Percentiles rank a stretch among this genome's conserved stretches.
phyloP scores from a whole-genome alignment of 2,113 vertebrate genomes.

The crab-eating macaque (Macaca fascicularis) region DNA sequence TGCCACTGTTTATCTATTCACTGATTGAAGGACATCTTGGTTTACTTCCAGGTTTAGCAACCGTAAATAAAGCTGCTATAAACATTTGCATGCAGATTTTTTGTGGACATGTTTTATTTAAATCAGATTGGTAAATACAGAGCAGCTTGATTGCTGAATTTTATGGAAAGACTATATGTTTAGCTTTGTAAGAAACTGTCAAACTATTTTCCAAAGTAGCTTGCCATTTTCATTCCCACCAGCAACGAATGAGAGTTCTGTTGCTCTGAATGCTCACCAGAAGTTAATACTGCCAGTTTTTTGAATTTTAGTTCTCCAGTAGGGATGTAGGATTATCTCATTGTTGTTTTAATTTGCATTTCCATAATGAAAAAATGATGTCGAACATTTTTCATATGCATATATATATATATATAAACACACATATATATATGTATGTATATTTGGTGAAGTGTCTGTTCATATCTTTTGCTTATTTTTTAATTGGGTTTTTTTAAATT shows the following conservation, averaged over 20 bases:
- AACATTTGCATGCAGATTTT: not conserved
- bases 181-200: not conserved
- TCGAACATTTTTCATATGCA: not conserved
- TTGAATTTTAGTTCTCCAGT: not conserved
- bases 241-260: not conserved
- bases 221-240: not conserved
- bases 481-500: not conserved
- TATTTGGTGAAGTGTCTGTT: not conserved
- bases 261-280: not conserved
- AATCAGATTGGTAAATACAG: not conserved
- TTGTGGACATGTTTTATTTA: not conserved
- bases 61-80: not conserved
- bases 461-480: not conserved
- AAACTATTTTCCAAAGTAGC: not conserved
- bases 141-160: not conserved
- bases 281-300: not conserved
- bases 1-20: not conserved
- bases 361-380: not conserved
- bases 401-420: accelerated
- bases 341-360: not conserved
- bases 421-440: no score
- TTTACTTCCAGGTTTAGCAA: not conserved
- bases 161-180: not conserved
- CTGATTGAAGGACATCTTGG: not conserved
- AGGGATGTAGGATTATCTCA: not conserved